phyloP scores from a whole-genome alignment of 1,140 invertebrate species.

The Euwallacea fornicatus region DNA sequence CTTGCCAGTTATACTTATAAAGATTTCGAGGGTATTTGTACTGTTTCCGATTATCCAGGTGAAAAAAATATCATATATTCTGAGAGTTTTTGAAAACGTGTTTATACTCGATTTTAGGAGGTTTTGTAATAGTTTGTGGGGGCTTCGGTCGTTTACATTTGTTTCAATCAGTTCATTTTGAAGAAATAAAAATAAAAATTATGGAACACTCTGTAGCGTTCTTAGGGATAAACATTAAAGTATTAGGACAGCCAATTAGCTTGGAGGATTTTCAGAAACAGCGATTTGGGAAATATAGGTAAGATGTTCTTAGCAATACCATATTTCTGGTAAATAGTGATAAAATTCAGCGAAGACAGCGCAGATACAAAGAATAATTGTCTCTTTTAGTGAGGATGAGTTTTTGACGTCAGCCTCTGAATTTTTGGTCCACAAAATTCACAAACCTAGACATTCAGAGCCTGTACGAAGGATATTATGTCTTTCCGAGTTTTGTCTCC shows the following conservation, averaged over 20 bases:
- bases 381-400: conserved; percentile 50
- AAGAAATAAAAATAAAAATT: conserved; percentile 85
- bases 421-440: conserved; percentile 89
- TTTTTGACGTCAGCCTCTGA: conserved; percentile 81
- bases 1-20: conserved; percentile 90
- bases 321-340: background rate
- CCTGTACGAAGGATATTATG: conserved; percentile 87
- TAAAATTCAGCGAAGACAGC: background rate
- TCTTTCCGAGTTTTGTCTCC: conserved; percentile 90
- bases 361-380: background rate
- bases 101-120: conserved; percentile 55
- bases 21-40: conserved; percentile 81
- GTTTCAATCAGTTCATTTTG: conserved; percentile 81
- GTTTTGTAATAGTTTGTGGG: conserved; percentile 85
- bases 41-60: conserved; percentile 60
- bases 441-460: conserved; percentile 73
- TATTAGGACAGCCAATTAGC: conserved; percentile 79
- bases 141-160: conserved; percentile 88
- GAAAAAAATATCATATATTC: background rate
- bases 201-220: conserved; percentile 76
- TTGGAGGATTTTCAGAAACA: conserved; percentile 83
- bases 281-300: conserved; percentile 91
- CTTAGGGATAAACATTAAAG: conserved; percentile 81
- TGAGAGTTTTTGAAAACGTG: background rate
- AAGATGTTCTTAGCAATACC: conserved; percentile 36